A percentile compares a stretch with the other conserved stretches of the same genome.
Evolutionary conservation across 1,140 invertebrate species (phyloP).

Genomic region (Hesperophylax magnus): DNA sequence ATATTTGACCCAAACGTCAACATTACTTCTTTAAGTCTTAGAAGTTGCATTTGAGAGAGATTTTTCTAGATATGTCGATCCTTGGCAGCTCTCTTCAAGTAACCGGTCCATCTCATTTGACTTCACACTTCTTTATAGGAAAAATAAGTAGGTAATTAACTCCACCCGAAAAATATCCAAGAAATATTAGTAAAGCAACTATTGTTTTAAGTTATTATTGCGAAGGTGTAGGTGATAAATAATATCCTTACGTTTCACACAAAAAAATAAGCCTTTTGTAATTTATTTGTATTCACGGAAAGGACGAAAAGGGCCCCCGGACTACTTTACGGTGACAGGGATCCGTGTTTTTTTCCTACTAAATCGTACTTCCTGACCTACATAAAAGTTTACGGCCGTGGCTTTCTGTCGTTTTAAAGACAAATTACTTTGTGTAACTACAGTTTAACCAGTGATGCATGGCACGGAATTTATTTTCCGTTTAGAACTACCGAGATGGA

Average conservation of each 20-base stretch:
- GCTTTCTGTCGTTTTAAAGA: constrained; percentile 14
- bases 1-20: too few species aligned
- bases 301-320: background rate
- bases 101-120: too few species aligned
- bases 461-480: background rate
- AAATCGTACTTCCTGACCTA: background rate
- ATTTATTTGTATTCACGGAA: background rate
- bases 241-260: background rate
- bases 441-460: background rate
- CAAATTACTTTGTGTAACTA: constrained; percentile 5
- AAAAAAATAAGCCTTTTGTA: background rate
- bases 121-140: too few species aligned
- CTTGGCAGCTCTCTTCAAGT: too few species aligned
- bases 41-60: too few species aligned
- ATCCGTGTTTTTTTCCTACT: background rate
- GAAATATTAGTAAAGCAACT: too few species aligned
- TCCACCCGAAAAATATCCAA: too few species aligned
- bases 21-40: too few species aligned
- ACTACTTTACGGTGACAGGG: background rate
- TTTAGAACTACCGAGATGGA: background rate
- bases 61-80: too few species aligned
- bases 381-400: constrained; percentile 1
- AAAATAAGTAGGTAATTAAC: too few species aligned
- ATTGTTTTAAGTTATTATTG: too few species aligned
- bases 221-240: too few species aligned